Percentiles rank a stretch among this genome's conserved stretches.
phyloP scores from a whole-genome alignment of 2,797 vertebrate species.

The Buphagus erythrorhynchus region DNA sequence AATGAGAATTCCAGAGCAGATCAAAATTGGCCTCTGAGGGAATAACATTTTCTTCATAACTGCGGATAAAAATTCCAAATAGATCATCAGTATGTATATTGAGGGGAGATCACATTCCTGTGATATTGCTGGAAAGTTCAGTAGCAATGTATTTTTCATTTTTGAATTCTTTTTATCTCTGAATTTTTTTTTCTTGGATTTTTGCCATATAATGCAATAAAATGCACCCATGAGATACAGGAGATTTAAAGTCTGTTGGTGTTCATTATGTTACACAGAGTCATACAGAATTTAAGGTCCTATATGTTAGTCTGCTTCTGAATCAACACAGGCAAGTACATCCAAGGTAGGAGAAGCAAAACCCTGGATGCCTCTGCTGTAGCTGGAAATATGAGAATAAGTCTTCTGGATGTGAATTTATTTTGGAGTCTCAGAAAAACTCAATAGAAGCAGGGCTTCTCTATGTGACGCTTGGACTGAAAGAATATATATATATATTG shows the following conservation, averaged over 20 bases:
- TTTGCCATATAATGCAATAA: slow-evolving; percentile 48
- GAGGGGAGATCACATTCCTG: slow-evolving; percentile 58
- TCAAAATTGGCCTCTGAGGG: slow-evolving; percentile 61
- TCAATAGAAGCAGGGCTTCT: slow-evolving; percentile 21
- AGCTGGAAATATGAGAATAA: slow-evolving; percentile 72
- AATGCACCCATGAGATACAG: slow-evolving; percentile 53
- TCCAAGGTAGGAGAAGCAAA: slow-evolving; percentile 60
- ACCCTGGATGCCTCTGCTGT: slow-evolving; percentile 57
- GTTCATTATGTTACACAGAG: slow-evolving; percentile 56
- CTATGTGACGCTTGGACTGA: slow-evolving; percentile 40
- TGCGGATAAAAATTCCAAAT: slow-evolving; percentile 68
- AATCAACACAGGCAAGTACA: slow-evolving; percentile 42
- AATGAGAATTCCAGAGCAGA: slow-evolving; percentile 73
- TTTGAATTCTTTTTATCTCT: neutral
- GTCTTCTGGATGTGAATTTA: slow-evolving; percentile 67
- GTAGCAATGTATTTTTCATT: slow-evolving; percentile 55
- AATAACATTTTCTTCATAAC: slow-evolving; percentile 59
- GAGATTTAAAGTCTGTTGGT: slow-evolving; percentile 69
- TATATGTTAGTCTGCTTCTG: slow-evolving; percentile 52
- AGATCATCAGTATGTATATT: slow-evolving; percentile 54
- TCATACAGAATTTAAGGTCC: slow-evolving; percentile 57
- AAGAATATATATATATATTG: slow-evolving; percentile 19
- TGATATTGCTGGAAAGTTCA: slow-evolving; percentile 70
- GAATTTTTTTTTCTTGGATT: slow-evolving; percentile 39
- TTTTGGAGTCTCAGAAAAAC: slow-evolving; percentile 54